phyloP scores from a whole-genome alignment of 2,888 invertebrate species.

The Ormyrus pomaceus region DNA sequence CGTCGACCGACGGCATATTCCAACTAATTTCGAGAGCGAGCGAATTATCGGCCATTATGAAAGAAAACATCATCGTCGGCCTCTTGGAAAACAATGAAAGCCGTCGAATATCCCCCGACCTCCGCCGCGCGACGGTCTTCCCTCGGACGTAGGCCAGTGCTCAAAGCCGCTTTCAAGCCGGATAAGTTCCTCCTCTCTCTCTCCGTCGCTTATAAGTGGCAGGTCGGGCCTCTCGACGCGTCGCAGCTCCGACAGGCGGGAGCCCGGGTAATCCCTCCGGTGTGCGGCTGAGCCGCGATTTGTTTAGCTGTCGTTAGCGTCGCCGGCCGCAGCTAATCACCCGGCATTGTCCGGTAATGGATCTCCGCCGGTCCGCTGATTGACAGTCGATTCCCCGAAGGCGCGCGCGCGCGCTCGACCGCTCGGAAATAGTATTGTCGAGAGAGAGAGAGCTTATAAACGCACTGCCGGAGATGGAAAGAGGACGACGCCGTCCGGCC shows the following conservation, averaged over 20 bases:
- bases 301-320: conserved; percentile 71
- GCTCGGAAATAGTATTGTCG: neutral
- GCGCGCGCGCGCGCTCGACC: conserved; percentile 15
- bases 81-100: conserved; percentile 43
- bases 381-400: conserved; percentile 61
- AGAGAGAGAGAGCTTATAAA: too few species aligned
- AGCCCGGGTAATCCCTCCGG: conserved; percentile 65
- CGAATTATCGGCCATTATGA: conserved; percentile 3
- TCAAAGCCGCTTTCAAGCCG: conserved; percentile 39
- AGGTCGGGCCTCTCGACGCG: conserved; percentile 1
- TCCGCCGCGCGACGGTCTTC: neutral
- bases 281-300: conserved; percentile 68
- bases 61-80: conserved; percentile 36
- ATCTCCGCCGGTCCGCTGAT: conserved; percentile 62
- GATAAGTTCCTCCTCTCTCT: conserved; percentile 36
- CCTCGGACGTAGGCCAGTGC: conserved; percentile 11
- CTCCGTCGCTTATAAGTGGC: neutral
- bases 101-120: conserved; percentile 55
- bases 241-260: conserved; percentile 2
- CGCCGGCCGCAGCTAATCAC: conserved; percentile 69
- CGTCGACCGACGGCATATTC: too few species aligned
- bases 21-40: too few species aligned
- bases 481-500: neutral
- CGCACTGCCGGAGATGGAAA: too few species aligned
- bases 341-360: conserved; percentile 70